These are phyloP conservation scores for Hydraecia micacea DNA, from an alignment of 2,888 invertebrate genomes.

Conservation along the genomic window DNA sequence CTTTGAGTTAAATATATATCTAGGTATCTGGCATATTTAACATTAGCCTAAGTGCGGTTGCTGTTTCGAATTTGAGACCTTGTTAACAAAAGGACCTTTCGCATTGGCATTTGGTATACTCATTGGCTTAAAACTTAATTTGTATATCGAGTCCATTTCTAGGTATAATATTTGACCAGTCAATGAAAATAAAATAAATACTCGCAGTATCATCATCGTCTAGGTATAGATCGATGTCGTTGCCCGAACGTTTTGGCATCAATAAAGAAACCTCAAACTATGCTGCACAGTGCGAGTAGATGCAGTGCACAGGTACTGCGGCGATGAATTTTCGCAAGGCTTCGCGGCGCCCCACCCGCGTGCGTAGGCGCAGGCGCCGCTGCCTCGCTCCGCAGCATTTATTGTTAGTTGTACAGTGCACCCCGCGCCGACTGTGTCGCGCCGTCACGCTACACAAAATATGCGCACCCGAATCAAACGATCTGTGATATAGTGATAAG, in stretches of 20 bases:
- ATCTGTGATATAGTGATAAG: constrained; percentile 89
- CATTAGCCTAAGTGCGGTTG: constrained; percentile 1
- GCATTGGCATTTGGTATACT: neutral
- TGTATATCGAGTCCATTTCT: neutral
- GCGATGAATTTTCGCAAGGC: constrained; percentile 87
- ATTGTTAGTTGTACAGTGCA: constrained; percentile 76
- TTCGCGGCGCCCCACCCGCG: constrained; percentile 83
- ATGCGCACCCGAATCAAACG: constrained; percentile 84
- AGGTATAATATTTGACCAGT: neutral
- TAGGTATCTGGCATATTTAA: constrained; percentile 9
- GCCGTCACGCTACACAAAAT: constrained; percentile 70
- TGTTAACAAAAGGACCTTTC: constrained; percentile 18
- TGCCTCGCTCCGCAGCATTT: constrained; percentile 70
- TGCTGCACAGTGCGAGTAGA: constrained; percentile 63
- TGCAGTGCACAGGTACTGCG: constrained; percentile 66
- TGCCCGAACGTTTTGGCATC: constrained; percentile 18
- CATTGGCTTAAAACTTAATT: neutral
- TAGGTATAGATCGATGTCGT: constrained; percentile 3
- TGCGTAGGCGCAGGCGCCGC: constrained; percentile 84
- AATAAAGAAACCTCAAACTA: constrained; percentile 38
- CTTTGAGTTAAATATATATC: neutral
- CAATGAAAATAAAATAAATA: constrained; percentile 4
- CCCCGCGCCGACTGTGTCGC: constrained; percentile 78
- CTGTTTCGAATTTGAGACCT: constrained; percentile 29
- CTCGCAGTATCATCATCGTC: neutral